phyloP scores from a whole-genome alignment of 2,797 vertebrate species.

The Pipistrellus pygmaeus region DNA sequence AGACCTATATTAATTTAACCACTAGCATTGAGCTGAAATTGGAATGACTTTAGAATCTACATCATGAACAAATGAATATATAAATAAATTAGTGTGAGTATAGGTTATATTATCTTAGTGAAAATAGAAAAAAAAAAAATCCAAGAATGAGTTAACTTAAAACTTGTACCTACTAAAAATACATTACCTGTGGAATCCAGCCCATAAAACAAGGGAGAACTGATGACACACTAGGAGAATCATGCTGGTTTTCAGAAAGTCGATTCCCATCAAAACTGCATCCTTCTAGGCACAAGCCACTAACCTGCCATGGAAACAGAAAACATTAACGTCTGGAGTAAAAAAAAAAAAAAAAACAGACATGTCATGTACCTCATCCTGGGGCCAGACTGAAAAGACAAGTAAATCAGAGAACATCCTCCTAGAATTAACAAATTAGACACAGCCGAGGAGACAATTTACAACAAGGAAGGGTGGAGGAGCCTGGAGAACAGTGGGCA shows the following conservation, averaged over 20 bases:
- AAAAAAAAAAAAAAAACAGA: too few relatives aligned
- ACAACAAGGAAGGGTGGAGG: too few relatives aligned
- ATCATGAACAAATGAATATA: background rate
- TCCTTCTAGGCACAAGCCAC: constrained; percentile 95
- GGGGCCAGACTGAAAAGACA: too few relatives aligned
- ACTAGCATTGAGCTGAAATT: background rate
- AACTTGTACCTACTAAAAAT: constrained; percentile 78
- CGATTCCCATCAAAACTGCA: constrained; percentile 95
- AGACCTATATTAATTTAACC: background rate
- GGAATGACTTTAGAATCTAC: background rate
- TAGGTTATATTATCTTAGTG: background rate
- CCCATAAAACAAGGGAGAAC: constrained; percentile 95
- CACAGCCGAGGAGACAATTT: too few relatives aligned
- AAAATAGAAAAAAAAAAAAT: constrained; percentile 63
- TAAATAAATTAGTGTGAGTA: background rate
- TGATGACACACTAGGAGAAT: constrained; percentile 95
- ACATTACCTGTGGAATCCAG: constrained; percentile 95
- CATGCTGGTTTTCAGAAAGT: constrained; percentile 95
- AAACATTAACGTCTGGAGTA: constrained; percentile 66
- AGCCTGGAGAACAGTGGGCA: too few relatives aligned
- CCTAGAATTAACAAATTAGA: too few relatives aligned
- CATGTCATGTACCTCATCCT: too few relatives aligned
- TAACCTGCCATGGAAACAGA: constrained; percentile 89
- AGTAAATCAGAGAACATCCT: too few relatives aligned
- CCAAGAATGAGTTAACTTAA: constrained; percentile 60